Conservation (phyloP, 64 coral and sea anemone species). For the Pachyseris speciosa region DNA sequence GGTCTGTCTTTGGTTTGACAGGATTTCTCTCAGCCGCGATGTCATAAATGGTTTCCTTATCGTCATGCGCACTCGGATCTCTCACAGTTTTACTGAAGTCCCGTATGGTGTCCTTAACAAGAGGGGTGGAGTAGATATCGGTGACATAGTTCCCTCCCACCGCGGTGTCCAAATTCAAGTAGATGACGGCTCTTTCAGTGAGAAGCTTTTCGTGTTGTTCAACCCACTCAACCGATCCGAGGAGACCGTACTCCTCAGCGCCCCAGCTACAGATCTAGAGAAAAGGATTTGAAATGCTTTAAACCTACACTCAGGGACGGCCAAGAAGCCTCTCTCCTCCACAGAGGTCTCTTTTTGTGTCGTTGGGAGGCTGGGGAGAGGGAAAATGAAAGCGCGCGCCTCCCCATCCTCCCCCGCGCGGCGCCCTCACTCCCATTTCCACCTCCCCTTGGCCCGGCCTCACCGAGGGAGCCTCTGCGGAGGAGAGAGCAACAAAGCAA, state of each 20-base stretch:
- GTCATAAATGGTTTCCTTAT: conserved; percentile 80
- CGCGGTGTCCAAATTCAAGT: conserved; percentile 80
- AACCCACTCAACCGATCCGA: conserved; percentile 91
- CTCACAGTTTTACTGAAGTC: conserved; percentile 49
- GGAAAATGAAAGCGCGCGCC: no score
- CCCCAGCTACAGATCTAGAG: conserved; percentile 87
- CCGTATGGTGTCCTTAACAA: conserved; percentile 57
- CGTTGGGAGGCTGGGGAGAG: no score
- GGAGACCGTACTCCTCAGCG: conserved; percentile 58
- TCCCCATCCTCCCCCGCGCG: no score
- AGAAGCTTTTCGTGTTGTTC: conserved; percentile 82
- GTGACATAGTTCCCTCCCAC: conserved; percentile 70
- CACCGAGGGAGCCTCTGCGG: no score
- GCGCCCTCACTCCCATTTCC: no score
- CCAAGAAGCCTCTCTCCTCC: no score
- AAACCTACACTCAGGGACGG: no score
- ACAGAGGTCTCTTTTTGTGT: no score
- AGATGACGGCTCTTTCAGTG: conserved; percentile 74
- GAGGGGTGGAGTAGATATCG: conserved; percentile 13
- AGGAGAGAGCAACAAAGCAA: no score
- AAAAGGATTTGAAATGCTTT: not conserved
- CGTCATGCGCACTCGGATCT: conserved; percentile 74
- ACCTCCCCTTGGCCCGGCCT: no score
- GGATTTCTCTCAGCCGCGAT: conserved; percentile 70
- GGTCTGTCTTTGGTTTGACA: not conserved